Percentiles rank a stretch among this genome's conserved stretches.
phyloP scores from a whole-genome alignment of 2,888 invertebrate species.

The Tachina grossa region DNA sequence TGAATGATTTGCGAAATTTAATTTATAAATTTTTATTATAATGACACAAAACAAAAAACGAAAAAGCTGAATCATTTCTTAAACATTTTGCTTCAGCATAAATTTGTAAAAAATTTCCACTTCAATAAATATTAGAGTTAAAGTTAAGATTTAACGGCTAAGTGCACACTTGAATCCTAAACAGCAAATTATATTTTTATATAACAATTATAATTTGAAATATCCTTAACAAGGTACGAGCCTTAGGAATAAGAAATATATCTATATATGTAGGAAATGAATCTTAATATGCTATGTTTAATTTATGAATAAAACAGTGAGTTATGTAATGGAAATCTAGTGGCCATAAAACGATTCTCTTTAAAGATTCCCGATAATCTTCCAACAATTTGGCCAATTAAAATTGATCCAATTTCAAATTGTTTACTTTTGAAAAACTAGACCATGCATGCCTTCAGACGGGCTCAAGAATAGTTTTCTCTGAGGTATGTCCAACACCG shows the following conservation, averaged over 20 bases:
- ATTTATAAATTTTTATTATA: conserved; percentile 13
- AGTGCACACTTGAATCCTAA: background rate
- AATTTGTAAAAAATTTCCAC: conserved; percentile 12
- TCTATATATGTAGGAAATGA: no score
- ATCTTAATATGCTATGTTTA: no score
- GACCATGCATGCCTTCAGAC: no score
- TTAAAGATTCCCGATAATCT: no score
- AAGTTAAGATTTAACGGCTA: conserved; percentile 2
- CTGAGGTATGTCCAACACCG: no score
- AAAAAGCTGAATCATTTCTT: background rate
- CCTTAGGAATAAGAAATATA: background rate
- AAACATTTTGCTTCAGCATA: conserved; percentile 9
- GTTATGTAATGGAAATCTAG: no score
- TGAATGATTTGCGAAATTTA: conserved; percentile 10
- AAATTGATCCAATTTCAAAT: no score
- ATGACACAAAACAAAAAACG: background rate
- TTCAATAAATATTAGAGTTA: background rate
- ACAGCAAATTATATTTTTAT: background rate
- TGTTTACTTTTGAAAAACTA: no score
- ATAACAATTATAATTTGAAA: background rate
- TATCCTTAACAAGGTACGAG: background rate
- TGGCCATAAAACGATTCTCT: no score
- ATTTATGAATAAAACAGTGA: no score
- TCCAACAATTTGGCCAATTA: no score
- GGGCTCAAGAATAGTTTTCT: no score